Conservation (phyloP, 2,113 vertebrate genomes). For the Ammodytes marinus region DNA sequence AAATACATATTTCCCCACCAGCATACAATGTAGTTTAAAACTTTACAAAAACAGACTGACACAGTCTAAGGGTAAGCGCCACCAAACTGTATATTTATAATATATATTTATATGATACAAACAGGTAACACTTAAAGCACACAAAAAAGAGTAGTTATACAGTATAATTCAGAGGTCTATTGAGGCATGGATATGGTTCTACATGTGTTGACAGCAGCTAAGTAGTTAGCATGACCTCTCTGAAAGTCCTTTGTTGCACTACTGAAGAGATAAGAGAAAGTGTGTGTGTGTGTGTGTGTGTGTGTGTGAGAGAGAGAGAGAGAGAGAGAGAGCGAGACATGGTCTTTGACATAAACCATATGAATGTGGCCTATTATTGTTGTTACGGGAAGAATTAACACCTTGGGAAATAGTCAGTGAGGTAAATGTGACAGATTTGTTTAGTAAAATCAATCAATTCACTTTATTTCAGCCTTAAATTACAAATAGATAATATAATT, state of each 20-base stretch:
- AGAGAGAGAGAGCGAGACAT: background rate
- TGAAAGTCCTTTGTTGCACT: conserved; percentile 1
- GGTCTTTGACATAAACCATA: background rate
- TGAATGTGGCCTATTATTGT: background rate
- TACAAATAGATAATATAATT: background rate
- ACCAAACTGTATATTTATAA: background rate
- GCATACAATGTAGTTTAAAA: background rate
- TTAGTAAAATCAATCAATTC: background rate
- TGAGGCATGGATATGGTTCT: background rate
- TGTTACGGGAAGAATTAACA: background rate
- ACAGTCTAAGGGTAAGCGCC: background rate
- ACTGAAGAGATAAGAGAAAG: background rate
- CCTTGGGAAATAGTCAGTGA: background rate
- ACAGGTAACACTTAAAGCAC: too few species aligned
- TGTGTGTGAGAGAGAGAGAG: background rate
- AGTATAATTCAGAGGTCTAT: background rate
- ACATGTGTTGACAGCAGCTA: background rate
- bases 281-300: too few species aligned
- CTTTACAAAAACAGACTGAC: too few species aligned
- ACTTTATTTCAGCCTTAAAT: background rate
- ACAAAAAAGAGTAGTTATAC: too few species aligned
- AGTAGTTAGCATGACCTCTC: background rate
- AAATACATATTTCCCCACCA: too few species aligned
- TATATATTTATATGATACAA: background rate
- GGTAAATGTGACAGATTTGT: background rate